Conservation (phyloP, 1,140 invertebrate genomes). For the Neelides sp. region DNA sequence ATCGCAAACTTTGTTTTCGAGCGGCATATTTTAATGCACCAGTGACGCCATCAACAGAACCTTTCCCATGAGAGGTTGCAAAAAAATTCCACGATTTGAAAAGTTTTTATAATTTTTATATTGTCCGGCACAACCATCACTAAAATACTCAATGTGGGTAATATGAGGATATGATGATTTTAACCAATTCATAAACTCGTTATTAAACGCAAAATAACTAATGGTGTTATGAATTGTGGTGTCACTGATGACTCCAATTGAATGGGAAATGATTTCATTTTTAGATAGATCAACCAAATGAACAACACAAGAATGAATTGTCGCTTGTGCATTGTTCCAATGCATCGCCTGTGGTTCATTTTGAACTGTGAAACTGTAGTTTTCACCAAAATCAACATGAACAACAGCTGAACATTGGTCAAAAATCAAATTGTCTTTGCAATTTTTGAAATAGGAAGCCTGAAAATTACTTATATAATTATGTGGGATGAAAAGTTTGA, state of each 20-base stretch:
- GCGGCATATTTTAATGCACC: conserved; percentile 18
- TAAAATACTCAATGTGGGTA: conserved; percentile 1
- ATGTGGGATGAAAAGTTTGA: too few species aligned
- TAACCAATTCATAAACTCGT: background rate
- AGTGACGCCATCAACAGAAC: conserved; percentile 31
- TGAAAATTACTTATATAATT: too few species aligned
- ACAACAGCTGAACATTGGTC: too few species aligned
- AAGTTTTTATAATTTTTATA: conserved; percentile 23
- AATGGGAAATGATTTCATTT: too few species aligned
- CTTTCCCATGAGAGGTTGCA: conserved; percentile 33
- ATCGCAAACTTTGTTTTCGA: background rate
- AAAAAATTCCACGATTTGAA: conserved; percentile 32
- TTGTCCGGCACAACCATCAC: conserved; percentile 15
- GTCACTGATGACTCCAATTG: conserved; percentile 12
- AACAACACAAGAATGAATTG: conserved; percentile 29
- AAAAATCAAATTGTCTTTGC: too few species aligned
- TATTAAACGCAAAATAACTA: conserved; percentile 7
- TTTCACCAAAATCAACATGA: conserved; percentile 30
- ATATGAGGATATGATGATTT: conserved; percentile 4
- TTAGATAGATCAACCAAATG: too few species aligned
- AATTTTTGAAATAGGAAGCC: too few species aligned
- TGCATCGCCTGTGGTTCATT: conserved; percentile 24
- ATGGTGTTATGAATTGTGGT: conserved; percentile 4
- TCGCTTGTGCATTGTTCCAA: conserved; percentile 27
- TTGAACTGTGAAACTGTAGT: conserved; percentile 24